Conservation (phyloP, 2,113 vertebrate genomes). For the Parotia lawesii region DNA sequence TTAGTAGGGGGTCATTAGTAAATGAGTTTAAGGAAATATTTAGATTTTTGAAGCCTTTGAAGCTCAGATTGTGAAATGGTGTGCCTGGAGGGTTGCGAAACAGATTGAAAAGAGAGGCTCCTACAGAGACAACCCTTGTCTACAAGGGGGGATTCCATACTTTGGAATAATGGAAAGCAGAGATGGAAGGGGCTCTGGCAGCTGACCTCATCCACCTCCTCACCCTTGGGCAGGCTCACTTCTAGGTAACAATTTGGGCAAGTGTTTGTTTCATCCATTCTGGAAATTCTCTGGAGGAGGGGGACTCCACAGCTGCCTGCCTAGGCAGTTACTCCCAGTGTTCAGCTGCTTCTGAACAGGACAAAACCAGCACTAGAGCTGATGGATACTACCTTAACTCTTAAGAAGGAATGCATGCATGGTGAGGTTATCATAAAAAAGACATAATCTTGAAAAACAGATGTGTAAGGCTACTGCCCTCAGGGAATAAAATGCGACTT, state of each 20-base stretch:
- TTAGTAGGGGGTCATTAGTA: neutral
- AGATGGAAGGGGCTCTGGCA: neutral
- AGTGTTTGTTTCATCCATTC: neutral
- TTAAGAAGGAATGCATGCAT: neutral
- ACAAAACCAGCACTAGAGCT: neutral
- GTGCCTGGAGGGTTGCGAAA: neutral
- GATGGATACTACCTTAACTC: neutral
- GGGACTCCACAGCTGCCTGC: neutral
- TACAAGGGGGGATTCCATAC: fast-evolving
- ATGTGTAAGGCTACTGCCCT: neutral
- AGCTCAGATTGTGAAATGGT: neutral
- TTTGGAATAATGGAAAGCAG: neutral
- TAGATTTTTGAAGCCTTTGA: neutral
- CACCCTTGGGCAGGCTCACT: neutral
- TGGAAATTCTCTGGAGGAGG: neutral
- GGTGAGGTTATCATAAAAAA: neutral
- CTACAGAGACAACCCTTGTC: neutral
- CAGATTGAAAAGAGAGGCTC: neutral
- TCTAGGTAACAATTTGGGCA: neutral
- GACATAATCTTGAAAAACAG: neutral
- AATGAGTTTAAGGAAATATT: neutral
- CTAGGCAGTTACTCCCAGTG: neutral
- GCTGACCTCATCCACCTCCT: neutral
- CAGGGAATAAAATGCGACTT: neutral
- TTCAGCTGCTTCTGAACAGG: neutral